These are phyloP conservation scores for Brachypalpus laphriformis DNA, from an alignment of 2,888 invertebrate genomes.

Conservation along the genomic window DNA sequence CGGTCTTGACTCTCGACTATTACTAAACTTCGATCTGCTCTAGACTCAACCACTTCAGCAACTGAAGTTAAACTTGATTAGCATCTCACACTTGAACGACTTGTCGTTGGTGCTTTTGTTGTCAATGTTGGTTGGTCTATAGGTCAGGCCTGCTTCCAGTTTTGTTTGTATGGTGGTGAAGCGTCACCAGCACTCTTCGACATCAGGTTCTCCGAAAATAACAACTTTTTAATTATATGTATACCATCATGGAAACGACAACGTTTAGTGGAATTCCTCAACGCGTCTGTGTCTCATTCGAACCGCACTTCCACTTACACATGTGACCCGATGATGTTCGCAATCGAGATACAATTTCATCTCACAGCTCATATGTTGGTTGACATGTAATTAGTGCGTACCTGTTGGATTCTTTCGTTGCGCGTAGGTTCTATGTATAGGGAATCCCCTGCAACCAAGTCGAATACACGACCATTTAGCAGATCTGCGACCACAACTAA, in stretches of 20 bases:
- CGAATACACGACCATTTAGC: background rate
- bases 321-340: background rate
- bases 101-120: constrained; percentile 48
- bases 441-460: constrained; percentile 25
- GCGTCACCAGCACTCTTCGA: constrained; percentile 7
- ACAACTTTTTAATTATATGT: constrained; percentile 59
- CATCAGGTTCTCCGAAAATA: constrained; percentile 67
- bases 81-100: constrained; percentile 67
- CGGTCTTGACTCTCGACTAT: constrained; percentile 27
- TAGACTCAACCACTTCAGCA: constrained; percentile 57
- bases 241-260: constrained; percentile 20
- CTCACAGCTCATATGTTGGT: background rate
- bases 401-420: background rate
- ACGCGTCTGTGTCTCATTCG: constrained; percentile 4
- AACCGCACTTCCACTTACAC: background rate
- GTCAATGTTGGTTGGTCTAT: constrained; percentile 42
- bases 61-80: constrained; percentile 72
- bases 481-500: background rate
- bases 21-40: constrained; percentile 46
- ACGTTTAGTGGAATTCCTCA: constrained; percentile 29
- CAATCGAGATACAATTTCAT: background rate
- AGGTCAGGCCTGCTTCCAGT: constrained; percentile 54
- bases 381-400: constrained; percentile 8
- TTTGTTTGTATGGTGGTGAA: background rate
- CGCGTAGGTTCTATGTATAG: background rate